These are phyloP conservation scores for Hyalella azteca DNA, from an alignment of 2,888 invertebrate genomes.

Conservation along the genomic window DNA sequence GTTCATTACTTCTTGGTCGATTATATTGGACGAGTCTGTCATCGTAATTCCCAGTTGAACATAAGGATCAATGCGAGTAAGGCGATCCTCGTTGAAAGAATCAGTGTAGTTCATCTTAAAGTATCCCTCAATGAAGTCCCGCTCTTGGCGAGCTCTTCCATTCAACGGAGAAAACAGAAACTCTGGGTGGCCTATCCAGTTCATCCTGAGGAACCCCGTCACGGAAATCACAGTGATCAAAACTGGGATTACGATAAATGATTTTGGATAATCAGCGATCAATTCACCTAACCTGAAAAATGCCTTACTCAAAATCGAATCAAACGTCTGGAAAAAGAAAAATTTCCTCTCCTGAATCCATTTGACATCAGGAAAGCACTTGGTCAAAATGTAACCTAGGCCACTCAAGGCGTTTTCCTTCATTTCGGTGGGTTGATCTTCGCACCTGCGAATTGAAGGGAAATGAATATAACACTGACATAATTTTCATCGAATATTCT, in stretches of 20 bases:
- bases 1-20: constrained; percentile 78
- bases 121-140: constrained; percentile 78
- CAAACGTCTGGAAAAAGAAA: constrained; percentile 32
- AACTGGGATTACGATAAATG: constrained; percentile 86
- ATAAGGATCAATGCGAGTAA: constrained; percentile 82
- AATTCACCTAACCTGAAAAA: constrained; percentile 81
- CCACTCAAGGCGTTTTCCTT: neutral
- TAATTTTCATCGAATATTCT: too few species aligned
- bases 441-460: too few species aligned
- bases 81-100: constrained; percentile 86
- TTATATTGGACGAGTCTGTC: constrained; percentile 76
- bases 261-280: constrained; percentile 83
- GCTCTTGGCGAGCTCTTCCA: constrained; percentile 75
- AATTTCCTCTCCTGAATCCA: neutral
- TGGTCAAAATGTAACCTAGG: neutral
- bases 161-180: constrained; percentile 88
- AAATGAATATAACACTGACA: too few species aligned
- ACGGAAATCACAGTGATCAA: constrained; percentile 79
- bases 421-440: neutral
- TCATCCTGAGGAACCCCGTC: constrained; percentile 83
- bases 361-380: neutral
- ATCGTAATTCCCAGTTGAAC: constrained; percentile 82
- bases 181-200: constrained; percentile 90
- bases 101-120: constrained; percentile 92
- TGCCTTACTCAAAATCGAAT: neutral